A percentile compares a stretch with the other conserved stretches of the same genome.
phyloP scores from a whole-genome alignment of 2,888 invertebrate genomes.

The Scaptomyza tumidula region DNA sequence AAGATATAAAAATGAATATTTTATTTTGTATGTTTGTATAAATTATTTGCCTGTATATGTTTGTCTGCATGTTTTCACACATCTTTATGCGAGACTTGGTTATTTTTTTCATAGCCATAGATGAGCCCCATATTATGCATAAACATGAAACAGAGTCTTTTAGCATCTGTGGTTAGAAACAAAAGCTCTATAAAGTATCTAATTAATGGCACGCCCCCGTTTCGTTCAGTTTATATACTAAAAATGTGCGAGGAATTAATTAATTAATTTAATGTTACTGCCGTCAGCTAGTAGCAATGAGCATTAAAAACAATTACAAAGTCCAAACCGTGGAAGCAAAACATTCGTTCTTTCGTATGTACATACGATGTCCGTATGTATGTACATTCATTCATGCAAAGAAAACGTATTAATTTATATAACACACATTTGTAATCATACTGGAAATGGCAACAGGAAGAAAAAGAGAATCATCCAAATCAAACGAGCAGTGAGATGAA shows the following conservation, averaged over 20 bases:
- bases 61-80: slow-evolving; percentile 18
- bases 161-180: slow-evolving; percentile 13
- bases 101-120: slow-evolving; percentile 33
- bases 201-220: slow-evolving; percentile 48
- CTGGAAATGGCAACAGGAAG: slow-evolving; percentile 43
- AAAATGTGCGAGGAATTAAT: slow-evolving; percentile 65
- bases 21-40: background rate
- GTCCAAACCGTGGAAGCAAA: slow-evolving; percentile 33
- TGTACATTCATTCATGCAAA: background rate
- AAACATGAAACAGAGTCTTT: slow-evolving; percentile 51
- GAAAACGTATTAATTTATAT: slow-evolving; percentile 13
- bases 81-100: slow-evolving; percentile 35
- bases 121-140: slow-evolving; percentile 53
- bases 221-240: slow-evolving; percentile 19
- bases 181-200: slow-evolving; percentile 43
- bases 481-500: slow-evolving; percentile 21
- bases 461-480: slow-evolving; percentile 35
- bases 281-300: slow-evolving; percentile 33
- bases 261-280: slow-evolving; percentile 67
- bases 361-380: too few species aligned
- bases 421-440: slow-evolving; percentile 1
- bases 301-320: slow-evolving; percentile 62
- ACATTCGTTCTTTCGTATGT: background rate
- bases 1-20: background rate
- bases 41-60: background rate